A percentile compares a stretch with the other conserved stretches of the same genome.
These are phyloP conservation scores for Suricata suricatta DNA, from an alignment of 2,113 vertebrate species.

Conservation along the genomic window DNA sequence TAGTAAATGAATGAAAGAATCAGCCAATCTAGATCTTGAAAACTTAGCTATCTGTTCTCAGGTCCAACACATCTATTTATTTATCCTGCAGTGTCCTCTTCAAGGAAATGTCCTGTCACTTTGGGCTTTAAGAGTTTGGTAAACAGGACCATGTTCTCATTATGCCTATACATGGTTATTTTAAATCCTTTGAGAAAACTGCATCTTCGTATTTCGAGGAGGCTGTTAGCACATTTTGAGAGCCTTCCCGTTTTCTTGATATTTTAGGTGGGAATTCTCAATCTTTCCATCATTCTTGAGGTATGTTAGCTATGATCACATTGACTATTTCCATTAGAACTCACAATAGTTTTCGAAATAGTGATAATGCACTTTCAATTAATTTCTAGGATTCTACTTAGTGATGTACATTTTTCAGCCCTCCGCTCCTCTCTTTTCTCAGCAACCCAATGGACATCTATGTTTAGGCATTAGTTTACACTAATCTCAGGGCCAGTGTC, in stretches of 20 bases:
- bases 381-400: neutral
- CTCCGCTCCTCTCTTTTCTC: neutral
- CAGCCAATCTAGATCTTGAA: neutral
- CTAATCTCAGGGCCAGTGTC: neutral
- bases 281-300: neutral
- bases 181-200: neutral
- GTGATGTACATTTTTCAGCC: neutral
- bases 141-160: neutral
- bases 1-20: neutral
- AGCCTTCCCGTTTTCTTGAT: neutral
- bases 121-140: neutral
- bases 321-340: neutral
- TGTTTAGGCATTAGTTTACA: neutral
- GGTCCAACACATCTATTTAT: neutral
- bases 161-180: neutral
- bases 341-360: neutral
- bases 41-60: neutral
- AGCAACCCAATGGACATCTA: rapidly evolving
- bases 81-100: neutral
- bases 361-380: neutral
- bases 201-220: neutral
- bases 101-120: neutral
- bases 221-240: neutral
- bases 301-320: neutral
- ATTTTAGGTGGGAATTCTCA: neutral